These are phyloP conservation scores for Sisyra terminalis DNA, from an alignment of 2,888 invertebrate genomes.

Conservation along the genomic window DNA sequence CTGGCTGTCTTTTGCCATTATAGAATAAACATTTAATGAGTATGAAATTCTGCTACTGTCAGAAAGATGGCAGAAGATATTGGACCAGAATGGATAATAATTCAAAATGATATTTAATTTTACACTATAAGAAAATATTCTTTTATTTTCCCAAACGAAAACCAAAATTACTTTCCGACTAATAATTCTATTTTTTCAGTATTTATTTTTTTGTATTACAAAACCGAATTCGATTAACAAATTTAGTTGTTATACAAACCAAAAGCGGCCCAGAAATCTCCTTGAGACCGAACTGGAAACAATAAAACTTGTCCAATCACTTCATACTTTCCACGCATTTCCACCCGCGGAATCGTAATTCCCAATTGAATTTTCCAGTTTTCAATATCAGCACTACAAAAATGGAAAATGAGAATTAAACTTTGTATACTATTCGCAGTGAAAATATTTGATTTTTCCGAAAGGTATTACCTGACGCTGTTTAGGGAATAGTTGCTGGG, in stretches of 20 bases:
- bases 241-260: slow-evolving; percentile 32
- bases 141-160: too few relatives aligned
- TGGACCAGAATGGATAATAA: too few relatives aligned
- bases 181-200: too few relatives aligned
- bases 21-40: too few relatives aligned
- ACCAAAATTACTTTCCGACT: too few relatives aligned
- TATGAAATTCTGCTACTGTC: too few relatives aligned
- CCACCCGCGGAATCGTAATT: slow-evolving; percentile 47
- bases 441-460: background rate
- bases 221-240: too few relatives aligned
- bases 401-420: slow-evolving; percentile 11
- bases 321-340: slow-evolving; percentile 59
- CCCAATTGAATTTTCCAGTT: slow-evolving; percentile 45
- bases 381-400: slow-evolving; percentile 36
- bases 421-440: background rate
- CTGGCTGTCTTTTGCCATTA: too few relatives aligned
- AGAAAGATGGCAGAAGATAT: too few relatives aligned
- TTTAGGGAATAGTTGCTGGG: slow-evolving; percentile 57
- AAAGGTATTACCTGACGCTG: slow-evolving; percentile 40
- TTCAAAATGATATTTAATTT: too few relatives aligned
- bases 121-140: too few relatives aligned
- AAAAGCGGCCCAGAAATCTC: slow-evolving; percentile 67
- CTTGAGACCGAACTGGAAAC: slow-evolving; percentile 61
- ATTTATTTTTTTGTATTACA: background rate
- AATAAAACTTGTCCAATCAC: slow-evolving; percentile 61